Evolutionary conservation across 2,113 vertebrate genomes (phyloP), one percentile per base, ranked within the genome.

Genomic region (Smithornis capensis): DNA sequence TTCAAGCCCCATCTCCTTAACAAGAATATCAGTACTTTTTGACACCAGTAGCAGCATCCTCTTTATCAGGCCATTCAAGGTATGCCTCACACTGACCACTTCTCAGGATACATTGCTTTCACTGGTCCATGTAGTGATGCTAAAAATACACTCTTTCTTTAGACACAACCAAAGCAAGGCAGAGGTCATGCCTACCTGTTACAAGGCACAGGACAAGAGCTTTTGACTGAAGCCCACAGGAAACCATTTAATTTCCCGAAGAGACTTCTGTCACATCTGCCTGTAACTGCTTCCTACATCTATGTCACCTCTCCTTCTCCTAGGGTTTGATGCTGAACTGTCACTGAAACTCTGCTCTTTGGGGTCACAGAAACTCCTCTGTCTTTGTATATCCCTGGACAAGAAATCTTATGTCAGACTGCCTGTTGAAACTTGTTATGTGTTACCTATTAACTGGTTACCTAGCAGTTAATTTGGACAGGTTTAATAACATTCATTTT

Each of bases 401-500:
- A 64, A 59, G 74, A 52, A 9, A 75, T 4, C 14, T 83, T 42
- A 21, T 42, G 33, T 33, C 35, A 78, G 12, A n/a, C 15, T 47
- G 13, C 22, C 10, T 33, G 6, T 15, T 70, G 62, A 75, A 73
- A 5, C 14, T 31, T 38, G 23, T 42, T 78, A 53, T 17, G 8
- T 33, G 25, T 40, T 75, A 57, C 11, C 18, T 47, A 52, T 37
- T 57, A 63, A 52, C 19, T 69, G 15, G 33, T 45, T 40, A 75
- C 16, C 10, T 53, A 57, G 5, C 6, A 60, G 40, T 1, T 31
- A 57, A n/a, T 64, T 35, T 0, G 0, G 18, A 28, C 15, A 33
- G 42, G 15, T 22, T 74, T 62, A 57, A 22, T 42, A 63, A 63
- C 23, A 27, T 21, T 56, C 8, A 13, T 42, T 80, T 60, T n/a